A percentile compares a stretch with the other conserved stretches of the same genome.
Evolutionary conservation across 2,888 invertebrate species (phyloP).

Genomic region (Epinotia nisella): DNA sequence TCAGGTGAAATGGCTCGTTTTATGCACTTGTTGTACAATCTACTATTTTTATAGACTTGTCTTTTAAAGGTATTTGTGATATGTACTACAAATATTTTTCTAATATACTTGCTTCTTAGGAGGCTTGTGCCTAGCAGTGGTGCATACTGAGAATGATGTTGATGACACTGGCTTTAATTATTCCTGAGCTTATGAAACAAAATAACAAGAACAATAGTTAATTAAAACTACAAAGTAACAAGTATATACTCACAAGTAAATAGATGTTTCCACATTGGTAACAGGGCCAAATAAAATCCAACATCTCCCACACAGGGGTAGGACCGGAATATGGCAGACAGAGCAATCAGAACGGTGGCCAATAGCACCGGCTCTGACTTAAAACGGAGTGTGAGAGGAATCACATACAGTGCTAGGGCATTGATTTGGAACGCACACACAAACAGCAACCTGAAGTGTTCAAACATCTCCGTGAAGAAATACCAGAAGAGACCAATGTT

Average conservation of each 20-base stretch:
- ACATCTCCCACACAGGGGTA: slow-evolving; percentile 99
- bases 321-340: slow-evolving; percentile 96
- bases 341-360: slow-evolving; percentile 90
- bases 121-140: no score
- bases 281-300: slow-evolving; percentile 94
- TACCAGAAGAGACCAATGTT: slow-evolving; percentile 99
- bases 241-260: slow-evolving; percentile 90
- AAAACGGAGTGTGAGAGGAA: slow-evolving; percentile 93
- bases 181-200: background rate
- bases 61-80: background rate
- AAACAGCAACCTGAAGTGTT: slow-evolving; percentile 98
- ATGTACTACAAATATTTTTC: no score
- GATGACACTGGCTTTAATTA: background rate
- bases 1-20: no score
- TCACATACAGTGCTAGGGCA: slow-evolving; percentile 94
- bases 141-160: no score
- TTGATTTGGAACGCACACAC: slow-evolving; percentile 99
- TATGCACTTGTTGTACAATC: no score
- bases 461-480: slow-evolving; percentile 99
- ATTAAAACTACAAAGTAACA: background rate
- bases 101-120: no score
- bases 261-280: slow-evolving; percentile 96
- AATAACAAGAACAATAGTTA: background rate
- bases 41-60: background rate
- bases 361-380: slow-evolving; percentile 92